Percentiles rank a stretch among this genome's conserved stretches.
These are phyloP conservation scores for Nixonia krombeini DNA, from an alignment of 1,140 invertebrate genomes.

Conservation along the genomic window DNA sequence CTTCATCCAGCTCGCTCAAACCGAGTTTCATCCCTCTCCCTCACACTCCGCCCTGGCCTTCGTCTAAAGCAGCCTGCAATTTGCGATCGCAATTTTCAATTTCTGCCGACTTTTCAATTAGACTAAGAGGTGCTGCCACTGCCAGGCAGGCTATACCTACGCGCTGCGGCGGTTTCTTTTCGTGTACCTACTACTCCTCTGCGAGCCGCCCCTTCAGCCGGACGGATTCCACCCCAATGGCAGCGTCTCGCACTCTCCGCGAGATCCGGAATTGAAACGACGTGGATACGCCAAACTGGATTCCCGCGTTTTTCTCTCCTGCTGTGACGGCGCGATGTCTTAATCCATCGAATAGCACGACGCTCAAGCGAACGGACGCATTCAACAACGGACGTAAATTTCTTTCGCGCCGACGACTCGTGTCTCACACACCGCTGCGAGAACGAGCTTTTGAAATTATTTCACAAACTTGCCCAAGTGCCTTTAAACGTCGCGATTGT, in stretches of 20 bases:
- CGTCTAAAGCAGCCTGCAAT: constrained; percentile 67
- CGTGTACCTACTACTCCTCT: constrained; percentile 41
- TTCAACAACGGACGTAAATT: constrained; percentile 47
- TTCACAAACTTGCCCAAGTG: constrained; percentile 36
- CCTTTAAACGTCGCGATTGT: too few relatives aligned
- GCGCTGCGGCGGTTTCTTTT: constrained; percentile 56
- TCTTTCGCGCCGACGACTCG: constrained; percentile 45
- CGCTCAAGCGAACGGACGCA: constrained; percentile 48
- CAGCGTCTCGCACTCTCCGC: constrained; percentile 47
- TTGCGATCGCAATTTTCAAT: constrained; percentile 73
- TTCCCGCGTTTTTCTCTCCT: constrained; percentile 44
- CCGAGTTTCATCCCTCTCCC: constrained; percentile 13
- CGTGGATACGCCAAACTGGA: constrained; percentile 50
- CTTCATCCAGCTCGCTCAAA: constrained; percentile 6
- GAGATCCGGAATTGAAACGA: constrained; percentile 62
- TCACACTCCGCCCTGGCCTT: constrained; percentile 24
- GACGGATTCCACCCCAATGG: constrained; percentile 56
- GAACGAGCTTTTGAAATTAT: constrained; percentile 36
- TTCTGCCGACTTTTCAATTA: constrained; percentile 72
- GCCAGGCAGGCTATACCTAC: constrained; percentile 48
- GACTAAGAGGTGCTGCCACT: constrained; percentile 69
- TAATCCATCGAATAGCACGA: constrained; percentile 50
- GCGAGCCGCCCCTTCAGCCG: constrained; percentile 42
- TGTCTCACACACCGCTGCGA: constrained; percentile 39
- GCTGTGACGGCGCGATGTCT: constrained; percentile 44